Base-by-base conservation (phyloP, 2,113 vertebrate genomes). In the Amphilophus citrinellus region DNA sequence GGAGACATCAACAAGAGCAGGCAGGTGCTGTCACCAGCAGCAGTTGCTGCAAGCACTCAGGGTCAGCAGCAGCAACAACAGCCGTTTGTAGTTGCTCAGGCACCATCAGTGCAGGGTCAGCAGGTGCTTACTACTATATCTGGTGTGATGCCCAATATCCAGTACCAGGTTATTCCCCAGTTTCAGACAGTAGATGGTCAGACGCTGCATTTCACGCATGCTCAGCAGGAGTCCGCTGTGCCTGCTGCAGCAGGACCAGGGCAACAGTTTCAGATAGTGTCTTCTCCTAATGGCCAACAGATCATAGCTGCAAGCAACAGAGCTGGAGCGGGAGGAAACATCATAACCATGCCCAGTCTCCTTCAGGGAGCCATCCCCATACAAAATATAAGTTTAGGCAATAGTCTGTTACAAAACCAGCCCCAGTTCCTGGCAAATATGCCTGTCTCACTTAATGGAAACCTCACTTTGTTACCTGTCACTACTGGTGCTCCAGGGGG, bases 91-190 rank as follows among this genome's bases (percentile, higher is more conserved):
- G 96, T 98, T 24, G 95, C 98, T 2, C 93, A 98, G 7, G 88
- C 97, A 2, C 96, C 97, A 27, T 91, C 95, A 42, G 59, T 97
- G 60, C 98, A 97, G 91, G 97, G 97, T 89, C 98, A 98, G 91
- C 98, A 98, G 92, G 95, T 99, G 59, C 95, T 99, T 24, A 97
- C 98, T 10, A 95, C 97, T 20, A 92, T 99, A 83, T 97, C 97
- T 0, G 96, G 98, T 0, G 87, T 98, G 20, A 94, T 99, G 95
- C 98, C 98, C 1, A 99, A 98, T 68, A 97, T 99, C 93, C 98
- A 99, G 91, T 99, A 99, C 92, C 98, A 99, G 95, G 97, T 99
- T 59, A 98, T 99, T 83, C 98, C 98, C 53, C 98, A 99, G 84
- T 98, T 99, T 92, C 98, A 99, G 93, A 99, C 98, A 1, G 95